Evolutionary conservation across 2,888 invertebrate genomes (phyloP), one percentile per base, ranked within the genome.

Genomic region (Agrenia bidenticulata): DNA sequence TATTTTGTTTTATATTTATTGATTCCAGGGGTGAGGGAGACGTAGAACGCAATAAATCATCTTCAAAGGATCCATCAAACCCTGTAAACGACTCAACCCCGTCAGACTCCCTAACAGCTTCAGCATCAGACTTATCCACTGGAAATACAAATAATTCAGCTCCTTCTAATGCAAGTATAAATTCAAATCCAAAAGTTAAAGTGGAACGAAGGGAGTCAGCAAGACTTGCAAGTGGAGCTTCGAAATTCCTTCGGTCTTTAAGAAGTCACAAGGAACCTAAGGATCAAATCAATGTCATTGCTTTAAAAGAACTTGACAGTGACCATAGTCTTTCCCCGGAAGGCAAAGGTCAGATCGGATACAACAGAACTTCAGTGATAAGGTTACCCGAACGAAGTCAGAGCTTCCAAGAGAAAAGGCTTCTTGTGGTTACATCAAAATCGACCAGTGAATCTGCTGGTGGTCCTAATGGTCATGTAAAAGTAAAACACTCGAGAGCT

Each of bases 361-460:
- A 66, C 26, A 66, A 70, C 53, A 50, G 50, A 9, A 32, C 27
- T 9, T 17, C 27, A 11, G 55, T 7, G 24, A 24, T 26, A 11
- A 45, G 58, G 32, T 55, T 67, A 13, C 75, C 75, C 2, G 73
- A 73, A 45, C 27, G 75, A 49, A 76, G 75, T 61, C 75, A 76
- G 53, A 76, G 75, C 66, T 74, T 76, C 61, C 74, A 76, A 66
- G 75, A 76, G 41, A 76, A 74, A 53, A 45, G 75, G 24, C 64
- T 72, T 19, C 64, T 73, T 9, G 70, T 73, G 9, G 69, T 69
- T 55, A 70, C 71, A 5, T 64, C 70, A 45, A 71, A 71, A 55
- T 70, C 75, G 15, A 67, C 67, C 7, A 61, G 59, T 62, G 61
- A 64, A 17, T 49, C 54, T 19, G 41, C 27, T 11, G 42, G 42